A percentile compares a stretch with the other conserved stretches of the same genome.
These are phyloP conservation scores for Platichthys flesus DNA, from an alignment of 2,113 vertebrate species.

Conservation along the genomic window DNA sequence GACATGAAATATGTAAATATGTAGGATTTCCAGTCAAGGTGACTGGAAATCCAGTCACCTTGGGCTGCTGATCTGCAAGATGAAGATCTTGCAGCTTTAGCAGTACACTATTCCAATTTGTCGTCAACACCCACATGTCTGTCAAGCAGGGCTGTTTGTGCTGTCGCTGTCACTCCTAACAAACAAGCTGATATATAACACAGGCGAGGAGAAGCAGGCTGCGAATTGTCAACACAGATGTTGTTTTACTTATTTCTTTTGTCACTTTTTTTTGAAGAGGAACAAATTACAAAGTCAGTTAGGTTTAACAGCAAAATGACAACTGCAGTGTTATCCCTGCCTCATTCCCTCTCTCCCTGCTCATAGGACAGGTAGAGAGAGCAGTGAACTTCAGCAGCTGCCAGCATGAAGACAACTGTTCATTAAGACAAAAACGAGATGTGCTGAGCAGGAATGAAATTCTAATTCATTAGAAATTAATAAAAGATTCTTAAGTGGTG, in stretches of 20 bases:
- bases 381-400: slow-evolving; percentile 1
- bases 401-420: background rate
- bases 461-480: background rate
- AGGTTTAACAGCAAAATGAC: slow-evolving; percentile 20
- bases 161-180: slow-evolving; percentile 29
- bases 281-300: slow-evolving; percentile 38
- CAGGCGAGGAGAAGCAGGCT: slow-evolving; percentile 1
- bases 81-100: slow-evolving; percentile 4
- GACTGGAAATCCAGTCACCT: background rate
- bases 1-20: too few relatives aligned
- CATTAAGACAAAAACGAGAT: background rate
- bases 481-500: too few relatives aligned
- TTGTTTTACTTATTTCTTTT: background rate
- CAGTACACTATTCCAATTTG: slow-evolving; percentile 36
- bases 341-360: background rate
- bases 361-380: background rate
- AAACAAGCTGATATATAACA: slow-evolving; percentile 25
- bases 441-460: background rate
- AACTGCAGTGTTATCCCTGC: background rate
- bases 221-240: slow-evolving; percentile 11
- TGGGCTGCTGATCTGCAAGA: background rate
- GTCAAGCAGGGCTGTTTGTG: slow-evolving; percentile 26
- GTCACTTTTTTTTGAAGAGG: slow-evolving; percentile 2
- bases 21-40: too few relatives aligned
- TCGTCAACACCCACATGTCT: slow-evolving; percentile 33